Evolutionary conservation across 1,140 invertebrate species (phyloP).

Genomic region (Penaeus japonicus): DNA sequence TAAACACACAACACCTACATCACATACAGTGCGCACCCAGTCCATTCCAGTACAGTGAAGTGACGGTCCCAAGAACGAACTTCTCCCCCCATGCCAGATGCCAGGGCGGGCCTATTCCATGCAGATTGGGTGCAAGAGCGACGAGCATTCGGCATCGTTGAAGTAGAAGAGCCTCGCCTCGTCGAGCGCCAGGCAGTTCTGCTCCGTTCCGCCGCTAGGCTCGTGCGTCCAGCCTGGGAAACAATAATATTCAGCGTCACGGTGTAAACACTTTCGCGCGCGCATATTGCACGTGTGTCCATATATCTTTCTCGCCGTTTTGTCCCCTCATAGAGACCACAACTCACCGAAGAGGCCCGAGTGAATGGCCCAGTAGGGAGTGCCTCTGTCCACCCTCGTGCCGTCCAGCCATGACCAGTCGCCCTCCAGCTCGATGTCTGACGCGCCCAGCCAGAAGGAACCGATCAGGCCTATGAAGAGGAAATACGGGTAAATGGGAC

Average conservation of each 20-base stretch:
- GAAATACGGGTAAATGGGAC: neutral
- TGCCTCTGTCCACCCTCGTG: neutral
- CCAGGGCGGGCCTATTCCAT: neutral
- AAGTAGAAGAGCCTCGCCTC: neutral
- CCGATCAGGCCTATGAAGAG: neutral
- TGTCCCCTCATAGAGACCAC: neutral
- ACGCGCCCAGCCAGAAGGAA: neutral
- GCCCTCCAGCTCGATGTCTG: neutral
- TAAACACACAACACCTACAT: too few relatives aligned
- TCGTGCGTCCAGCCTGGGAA: neutral
- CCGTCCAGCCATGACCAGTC: neutral
- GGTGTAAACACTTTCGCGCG: neutral
- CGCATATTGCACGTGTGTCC: neutral
- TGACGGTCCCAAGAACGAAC: too few relatives aligned
- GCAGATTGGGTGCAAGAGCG: neutral
- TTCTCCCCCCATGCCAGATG: too few relatives aligned
- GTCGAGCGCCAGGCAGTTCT: neutral
- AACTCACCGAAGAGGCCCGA: neutral
- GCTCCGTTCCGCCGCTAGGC: neutral
- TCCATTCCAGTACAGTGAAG: too few relatives aligned
- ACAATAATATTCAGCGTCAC: neutral
- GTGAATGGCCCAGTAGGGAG: neutral
- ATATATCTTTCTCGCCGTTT: neutral
- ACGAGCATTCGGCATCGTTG: neutral
- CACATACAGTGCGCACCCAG: too few relatives aligned